These are phyloP conservation scores for Cyanoramphus novaezelandiae DNA, from an alignment of 2,113 vertebrate genomes.

Conservation along the genomic window DNA sequence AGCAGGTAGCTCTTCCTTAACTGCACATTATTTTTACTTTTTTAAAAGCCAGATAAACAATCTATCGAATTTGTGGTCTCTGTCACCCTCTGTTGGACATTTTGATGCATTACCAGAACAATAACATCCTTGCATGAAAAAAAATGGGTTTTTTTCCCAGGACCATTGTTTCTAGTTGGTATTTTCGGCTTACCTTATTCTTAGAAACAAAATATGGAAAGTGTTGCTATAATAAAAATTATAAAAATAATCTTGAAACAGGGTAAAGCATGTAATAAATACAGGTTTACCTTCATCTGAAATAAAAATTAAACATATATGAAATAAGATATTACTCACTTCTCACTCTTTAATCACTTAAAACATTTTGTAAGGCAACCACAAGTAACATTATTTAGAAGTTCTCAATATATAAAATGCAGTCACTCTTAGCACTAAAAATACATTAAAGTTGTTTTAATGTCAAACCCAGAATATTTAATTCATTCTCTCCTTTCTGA, in stretches of 20 bases:
- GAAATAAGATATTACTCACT: background rate
- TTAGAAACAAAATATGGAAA: background rate
- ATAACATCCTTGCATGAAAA: background rate
- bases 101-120: background rate
- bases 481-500: background rate
- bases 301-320: background rate
- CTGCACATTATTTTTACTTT: background rate
- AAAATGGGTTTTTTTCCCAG: background rate
- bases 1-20: background rate
- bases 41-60: background rate
- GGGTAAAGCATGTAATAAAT: background rate
- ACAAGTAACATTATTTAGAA: background rate
- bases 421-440: background rate
- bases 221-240: background rate
- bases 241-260: background rate
- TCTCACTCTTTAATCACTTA: background rate
- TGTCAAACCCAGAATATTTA: background rate
- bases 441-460: background rate
- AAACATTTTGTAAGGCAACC: background rate
- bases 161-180: background rate
- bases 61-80: background rate
- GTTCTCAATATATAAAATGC: background rate
- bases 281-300: background rate
- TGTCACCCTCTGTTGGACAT: slow-evolving; percentile 51
- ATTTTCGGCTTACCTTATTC: background rate